A percentile compares a stretch with the other conserved stretches of the same genome.
Evolutionary conservation across 2,888 invertebrate genomes (phyloP).

Genomic region (Tetanocera ferruginea): DNA sequence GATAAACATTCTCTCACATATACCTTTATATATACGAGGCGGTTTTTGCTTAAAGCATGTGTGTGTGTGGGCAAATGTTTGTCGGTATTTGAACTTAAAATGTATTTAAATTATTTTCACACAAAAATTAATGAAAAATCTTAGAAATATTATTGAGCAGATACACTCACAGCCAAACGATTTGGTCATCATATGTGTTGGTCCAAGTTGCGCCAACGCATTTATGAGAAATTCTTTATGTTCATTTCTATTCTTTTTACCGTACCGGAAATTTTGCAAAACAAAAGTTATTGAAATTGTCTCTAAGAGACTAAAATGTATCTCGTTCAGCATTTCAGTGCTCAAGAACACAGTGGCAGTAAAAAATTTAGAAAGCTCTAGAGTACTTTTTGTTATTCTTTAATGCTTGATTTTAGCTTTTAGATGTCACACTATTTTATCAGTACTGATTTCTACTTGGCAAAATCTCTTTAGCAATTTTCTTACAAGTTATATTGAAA

Average conservation of each 20-base stretch:
- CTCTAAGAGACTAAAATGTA: no score
- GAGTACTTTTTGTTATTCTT: no score
- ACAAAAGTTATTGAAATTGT: background rate
- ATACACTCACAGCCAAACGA: background rate
- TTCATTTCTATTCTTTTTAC: background rate
- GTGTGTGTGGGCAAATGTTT: background rate
- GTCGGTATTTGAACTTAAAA: no score
- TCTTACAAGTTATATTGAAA: no score
- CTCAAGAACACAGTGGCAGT: no score
- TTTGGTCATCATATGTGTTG: conserved; percentile 8
- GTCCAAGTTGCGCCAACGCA: background rate
- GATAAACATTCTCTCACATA: conserved; percentile 19
- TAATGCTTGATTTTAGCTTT: no score
- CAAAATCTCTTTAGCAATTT: no score
- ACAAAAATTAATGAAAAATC: conserved; percentile 21
- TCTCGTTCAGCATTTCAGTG: no score
- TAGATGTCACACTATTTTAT: no score
- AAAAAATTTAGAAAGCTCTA: no score
- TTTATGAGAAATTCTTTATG: background rate
- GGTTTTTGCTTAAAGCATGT: background rate
- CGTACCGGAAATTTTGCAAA: background rate
- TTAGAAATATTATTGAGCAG: conserved; percentile 15
- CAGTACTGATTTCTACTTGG: no score
- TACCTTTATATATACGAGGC: background rate
- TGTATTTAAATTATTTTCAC: conserved; percentile 16